Percentiles rank a stretch among this genome's conserved stretches.
phyloP scores from a whole-genome alignment of 2,113 vertebrate species.

The Syrmaticus mikado region DNA sequence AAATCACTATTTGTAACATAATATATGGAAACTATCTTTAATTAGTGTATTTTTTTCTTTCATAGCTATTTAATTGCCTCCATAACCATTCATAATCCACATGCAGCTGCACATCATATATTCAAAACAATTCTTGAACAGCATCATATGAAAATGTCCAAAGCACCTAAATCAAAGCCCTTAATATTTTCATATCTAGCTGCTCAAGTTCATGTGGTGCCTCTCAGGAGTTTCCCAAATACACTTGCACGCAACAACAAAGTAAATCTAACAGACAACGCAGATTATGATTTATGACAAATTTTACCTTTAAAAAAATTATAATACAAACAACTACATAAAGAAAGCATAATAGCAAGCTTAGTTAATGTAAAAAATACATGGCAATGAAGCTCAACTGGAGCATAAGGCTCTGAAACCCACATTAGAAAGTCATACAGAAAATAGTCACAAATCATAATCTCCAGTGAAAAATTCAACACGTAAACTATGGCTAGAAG shows the following conservation, averaged over 20 bases:
- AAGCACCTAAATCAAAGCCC: background rate
- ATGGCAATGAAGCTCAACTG: background rate
- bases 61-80: conserved; percentile 9
- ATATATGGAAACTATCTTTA: background rate
- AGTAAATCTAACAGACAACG: background rate
- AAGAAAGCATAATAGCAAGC: conserved; percentile 23
- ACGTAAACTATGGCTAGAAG: background rate
- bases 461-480: background rate
- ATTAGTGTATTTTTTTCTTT: conserved; percentile 3
- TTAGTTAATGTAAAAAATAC: conserved; percentile 23
- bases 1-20: background rate
- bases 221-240: background rate
- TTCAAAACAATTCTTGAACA: background rate
- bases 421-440: background rate
- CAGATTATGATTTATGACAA: background rate
- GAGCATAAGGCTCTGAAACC: background rate
- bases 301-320: background rate
- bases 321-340: background rate
- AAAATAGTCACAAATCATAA: conserved; percentile 42
- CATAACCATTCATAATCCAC: background rate
- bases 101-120: background rate
- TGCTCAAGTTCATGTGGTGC: background rate
- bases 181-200: background rate
- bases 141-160: background rate
- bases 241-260: background rate